phyloP scores from a whole-genome alignment of 2,113 vertebrate species.

The Hipposideros armiger region DNA sequence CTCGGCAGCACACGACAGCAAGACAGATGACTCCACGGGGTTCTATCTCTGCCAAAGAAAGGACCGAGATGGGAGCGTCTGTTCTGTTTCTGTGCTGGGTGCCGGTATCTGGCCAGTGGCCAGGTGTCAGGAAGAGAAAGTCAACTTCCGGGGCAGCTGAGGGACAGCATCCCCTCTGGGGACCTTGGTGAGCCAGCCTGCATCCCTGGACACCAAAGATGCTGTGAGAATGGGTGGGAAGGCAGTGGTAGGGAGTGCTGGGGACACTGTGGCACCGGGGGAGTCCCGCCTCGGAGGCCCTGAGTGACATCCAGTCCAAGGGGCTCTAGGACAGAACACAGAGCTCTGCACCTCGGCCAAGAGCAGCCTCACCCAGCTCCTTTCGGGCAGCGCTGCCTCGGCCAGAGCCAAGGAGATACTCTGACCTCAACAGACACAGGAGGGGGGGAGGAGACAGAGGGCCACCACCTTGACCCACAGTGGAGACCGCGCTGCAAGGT shows the following conservation, averaged over 20 bases:
- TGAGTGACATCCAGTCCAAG: accelerated
- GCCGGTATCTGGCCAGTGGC: accelerated
- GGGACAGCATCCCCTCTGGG: not conserved
- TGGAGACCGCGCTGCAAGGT: no score
- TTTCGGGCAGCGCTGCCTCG: no score
- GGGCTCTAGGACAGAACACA: accelerated
- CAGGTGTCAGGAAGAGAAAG: not conserved
- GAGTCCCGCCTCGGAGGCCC: not conserved
- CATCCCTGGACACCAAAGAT: not conserved
- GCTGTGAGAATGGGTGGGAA: accelerated
- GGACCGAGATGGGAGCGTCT: accelerated
- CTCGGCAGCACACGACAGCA: accelerated
- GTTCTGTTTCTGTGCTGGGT: not conserved
- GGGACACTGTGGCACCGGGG: not conserved
- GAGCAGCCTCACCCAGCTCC: not conserved
- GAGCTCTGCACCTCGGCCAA: not conserved
- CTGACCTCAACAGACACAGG: accelerated
- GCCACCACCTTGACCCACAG: accelerated
- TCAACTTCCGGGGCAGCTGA: not conserved
- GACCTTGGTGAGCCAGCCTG: not conserved
- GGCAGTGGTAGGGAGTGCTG: accelerated
- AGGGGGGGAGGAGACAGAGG: not conserved
- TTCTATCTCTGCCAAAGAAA: accelerated
- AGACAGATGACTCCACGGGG: accelerated
- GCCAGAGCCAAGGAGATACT: no score